These are phyloP conservation scores for Tethya wilhelma DNA, from an alignment of 37 sponge, comb jelly and placozoan genomes.

Conservation along the genomic window DNA sequence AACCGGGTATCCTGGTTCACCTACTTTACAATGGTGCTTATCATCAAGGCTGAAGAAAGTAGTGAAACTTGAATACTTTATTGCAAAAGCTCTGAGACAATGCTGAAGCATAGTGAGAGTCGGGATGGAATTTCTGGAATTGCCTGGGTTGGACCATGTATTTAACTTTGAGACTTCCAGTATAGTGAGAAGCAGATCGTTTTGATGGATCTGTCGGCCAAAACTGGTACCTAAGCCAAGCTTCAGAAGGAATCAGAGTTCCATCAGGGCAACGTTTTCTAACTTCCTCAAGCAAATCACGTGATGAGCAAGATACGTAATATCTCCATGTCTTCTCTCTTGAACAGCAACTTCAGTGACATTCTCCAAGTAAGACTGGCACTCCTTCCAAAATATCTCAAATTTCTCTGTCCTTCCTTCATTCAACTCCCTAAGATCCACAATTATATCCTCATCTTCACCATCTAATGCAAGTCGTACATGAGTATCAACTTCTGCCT, in stretches of 20 bases:
- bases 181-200: neutral
- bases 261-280: neutral
- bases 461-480: conserved; percentile 11
- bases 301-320: conserved; percentile 11
- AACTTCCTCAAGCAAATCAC: conserved; percentile 26
- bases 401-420: conserved; percentile 10
- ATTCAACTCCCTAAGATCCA: conserved; percentile 18
- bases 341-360: conserved; percentile 16
- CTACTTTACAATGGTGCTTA: conserved; percentile 57
- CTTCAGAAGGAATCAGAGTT: conserved; percentile 26
- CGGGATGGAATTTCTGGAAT: conserved; percentile 17
- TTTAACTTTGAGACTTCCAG: conserved; percentile 20
- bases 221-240: conserved; percentile 26
- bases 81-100: neutral
- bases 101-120: conserved; percentile 24
- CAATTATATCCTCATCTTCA: conserved; percentile 7
- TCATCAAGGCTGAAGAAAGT: conserved; percentile 13
- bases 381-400: neutral
- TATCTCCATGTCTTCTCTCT: conserved; percentile 20
- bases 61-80: conserved; percentile 8
- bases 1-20: conserved; percentile 44
- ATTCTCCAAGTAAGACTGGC: neutral
- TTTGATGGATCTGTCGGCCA: conserved; percentile 17
- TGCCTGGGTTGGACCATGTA: conserved; percentile 14
- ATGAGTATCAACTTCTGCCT: conserved; percentile 10